Evolutionary conservation across 1,140 invertebrate genomes (phyloP), one percentile per base, ranked within the genome.

Genomic region (Pachyrhynchus sulphureomaculatus): DNA sequence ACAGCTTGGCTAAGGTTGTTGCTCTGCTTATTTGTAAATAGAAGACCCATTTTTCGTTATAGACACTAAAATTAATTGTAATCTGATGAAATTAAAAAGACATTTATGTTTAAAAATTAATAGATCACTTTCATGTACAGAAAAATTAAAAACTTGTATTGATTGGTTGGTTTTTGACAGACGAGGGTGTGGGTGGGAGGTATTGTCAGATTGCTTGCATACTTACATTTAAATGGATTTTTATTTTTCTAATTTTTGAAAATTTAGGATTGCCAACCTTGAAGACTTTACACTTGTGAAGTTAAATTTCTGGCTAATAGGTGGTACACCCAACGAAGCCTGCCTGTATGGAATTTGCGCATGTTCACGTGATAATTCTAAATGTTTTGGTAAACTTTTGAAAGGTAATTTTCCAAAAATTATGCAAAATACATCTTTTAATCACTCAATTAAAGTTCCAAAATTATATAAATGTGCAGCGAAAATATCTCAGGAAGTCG

Each of bases 381-480:
- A 45, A 20, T 24, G 20, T 20, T 23, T 45, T 18, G 20, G 12
- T 23, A 45, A 9, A 24, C 18, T 48, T 48, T 15, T 3, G 6
- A 48, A 48, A 18, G 32, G 45, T 26, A 48, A 48, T 48, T 48
- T 41, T 29, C 12, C 9, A 5, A 3, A 20, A 33, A 49, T 32
- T 17, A 49, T 51, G 48, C 15, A 34, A 51, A 48, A 36, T 18
- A 17, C 18, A 8, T n/a, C 12, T 26, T 86, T 85, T 75, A 78
- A 82, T 64, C 87, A 90, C 77, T 89, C 88, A 34, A 74, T 89
- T 33, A 88, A 84, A 80, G 87, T 91, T 62, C 89, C 90, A 36
- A 82, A 84, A 72, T 77, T 90, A 72, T 94, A 90, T 74, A 90
- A 89, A 80, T 71, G 81, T 61, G 83, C 85, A 17, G 82, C 87